These are phyloP conservation scores for Jacana jacana DNA, from an alignment of 2,113 vertebrate genomes.

Conservation along the genomic window DNA sequence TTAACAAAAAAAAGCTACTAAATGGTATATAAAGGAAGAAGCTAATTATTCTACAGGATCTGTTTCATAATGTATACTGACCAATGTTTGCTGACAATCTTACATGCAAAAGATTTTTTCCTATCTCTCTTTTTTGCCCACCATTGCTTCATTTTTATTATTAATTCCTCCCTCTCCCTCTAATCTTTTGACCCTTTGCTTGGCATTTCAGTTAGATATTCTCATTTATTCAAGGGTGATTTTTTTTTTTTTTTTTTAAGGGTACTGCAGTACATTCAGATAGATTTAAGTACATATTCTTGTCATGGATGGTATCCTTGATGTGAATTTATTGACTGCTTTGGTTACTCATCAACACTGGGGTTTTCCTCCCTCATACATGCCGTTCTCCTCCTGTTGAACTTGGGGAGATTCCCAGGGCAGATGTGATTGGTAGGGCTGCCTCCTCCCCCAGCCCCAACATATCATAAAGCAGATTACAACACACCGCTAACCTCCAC, in stretches of 20 bases:
- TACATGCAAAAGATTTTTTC: not conserved
- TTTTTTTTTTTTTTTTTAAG: not conserved
- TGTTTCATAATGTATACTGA: not conserved
- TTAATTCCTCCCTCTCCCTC: not conserved
- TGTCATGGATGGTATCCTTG: not conserved
- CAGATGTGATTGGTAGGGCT: not conserved
- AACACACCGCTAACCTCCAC: not conserved
- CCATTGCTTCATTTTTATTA: not conserved
- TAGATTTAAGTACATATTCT: not conserved
- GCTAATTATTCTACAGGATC: not conserved
- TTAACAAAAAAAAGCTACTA: not conserved
- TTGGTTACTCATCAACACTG: not conserved
- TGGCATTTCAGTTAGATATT: not conserved
- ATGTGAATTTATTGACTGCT: conserved; percentile 1
- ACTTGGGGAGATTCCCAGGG: not conserved
- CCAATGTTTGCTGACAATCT: not conserved
- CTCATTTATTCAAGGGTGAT: not conserved
- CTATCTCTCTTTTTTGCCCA: not conserved
- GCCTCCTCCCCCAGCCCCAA: not conserved
- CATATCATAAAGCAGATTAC: not conserved
- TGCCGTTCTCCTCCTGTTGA: not conserved
- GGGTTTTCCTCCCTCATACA: not conserved
- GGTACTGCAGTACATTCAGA: not conserved
- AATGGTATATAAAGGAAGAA: not conserved
- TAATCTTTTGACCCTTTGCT: not conserved